These are phyloP conservation scores for Neofelis nebulosa DNA, from an alignment of 2,113 vertebrate species.

Conservation along the genomic window DNA sequence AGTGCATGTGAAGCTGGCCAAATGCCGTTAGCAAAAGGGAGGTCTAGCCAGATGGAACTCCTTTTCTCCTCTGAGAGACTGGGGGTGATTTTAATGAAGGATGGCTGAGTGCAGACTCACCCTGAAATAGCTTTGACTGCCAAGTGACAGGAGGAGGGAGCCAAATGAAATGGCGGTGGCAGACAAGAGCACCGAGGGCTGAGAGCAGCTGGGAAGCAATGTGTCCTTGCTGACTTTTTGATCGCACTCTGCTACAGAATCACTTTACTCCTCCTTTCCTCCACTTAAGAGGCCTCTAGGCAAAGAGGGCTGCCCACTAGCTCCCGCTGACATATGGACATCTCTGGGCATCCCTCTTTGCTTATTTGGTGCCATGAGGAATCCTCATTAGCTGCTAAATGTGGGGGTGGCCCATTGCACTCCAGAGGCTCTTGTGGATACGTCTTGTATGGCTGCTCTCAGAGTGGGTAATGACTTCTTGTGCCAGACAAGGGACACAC, in stretches of 20 bases:
- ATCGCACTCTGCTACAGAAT: background rate
- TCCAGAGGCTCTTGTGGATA: background rate
- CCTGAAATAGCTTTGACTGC: constrained; percentile 18
- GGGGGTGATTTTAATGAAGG: constrained; percentile 10
- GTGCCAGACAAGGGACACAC: background rate
- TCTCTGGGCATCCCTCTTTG: background rate
- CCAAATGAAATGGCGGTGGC: background rate
- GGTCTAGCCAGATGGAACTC: constrained; percentile 35
- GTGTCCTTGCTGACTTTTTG: background rate
- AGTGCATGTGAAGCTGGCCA: background rate
- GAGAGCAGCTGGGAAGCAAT: background rate
- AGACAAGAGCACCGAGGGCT: background rate
- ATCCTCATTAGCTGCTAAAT: constrained; percentile 6
- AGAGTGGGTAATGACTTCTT: background rate
- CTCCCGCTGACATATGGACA: background rate
- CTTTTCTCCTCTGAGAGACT: constrained; percentile 2
- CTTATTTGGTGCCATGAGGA: constrained; percentile 29
- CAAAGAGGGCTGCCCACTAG: background rate
- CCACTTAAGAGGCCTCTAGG: background rate
- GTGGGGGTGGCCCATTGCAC: background rate
- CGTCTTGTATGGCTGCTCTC: background rate
- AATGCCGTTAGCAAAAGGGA: background rate
- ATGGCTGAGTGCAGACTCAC: background rate
- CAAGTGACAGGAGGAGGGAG: constrained; percentile 20
- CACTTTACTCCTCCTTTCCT: background rate